Evolutionary conservation across 2,888 invertebrate species (phyloP).

Genomic region (Nyleta sp.): DNA sequence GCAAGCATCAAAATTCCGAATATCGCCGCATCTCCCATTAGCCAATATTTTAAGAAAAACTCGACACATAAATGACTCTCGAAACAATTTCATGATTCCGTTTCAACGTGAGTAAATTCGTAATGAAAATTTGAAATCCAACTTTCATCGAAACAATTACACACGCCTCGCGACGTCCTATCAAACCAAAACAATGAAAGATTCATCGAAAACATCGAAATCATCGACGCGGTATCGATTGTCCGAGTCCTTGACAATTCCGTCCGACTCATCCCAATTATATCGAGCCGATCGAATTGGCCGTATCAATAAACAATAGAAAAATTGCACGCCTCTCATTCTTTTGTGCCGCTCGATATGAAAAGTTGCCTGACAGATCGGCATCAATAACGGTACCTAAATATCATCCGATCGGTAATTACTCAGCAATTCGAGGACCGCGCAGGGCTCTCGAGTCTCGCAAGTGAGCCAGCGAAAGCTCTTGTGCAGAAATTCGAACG

Average conservation of each 20-base stretch:
- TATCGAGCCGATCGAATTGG: slow-evolving; percentile 16
- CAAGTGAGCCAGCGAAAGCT: slow-evolving; percentile 13
- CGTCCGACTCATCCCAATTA: slow-evolving; percentile 27
- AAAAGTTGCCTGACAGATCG: slow-evolving; percentile 47
- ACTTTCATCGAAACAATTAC: not conserved
- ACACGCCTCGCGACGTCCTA: not conserved
- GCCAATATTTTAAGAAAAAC: too few relatives aligned
- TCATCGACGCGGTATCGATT: slow-evolving; percentile 22
- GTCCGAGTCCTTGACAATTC: slow-evolving; percentile 27
- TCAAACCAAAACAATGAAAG: slow-evolving; percentile 1
- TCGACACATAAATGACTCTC: too few relatives aligned
- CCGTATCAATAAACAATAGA: slow-evolving; percentile 36
- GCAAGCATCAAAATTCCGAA: too few relatives aligned
- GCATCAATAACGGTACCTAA: slow-evolving; percentile 56
- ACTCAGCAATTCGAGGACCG: slow-evolving; percentile 55
- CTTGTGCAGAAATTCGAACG: slow-evolving; percentile 41
- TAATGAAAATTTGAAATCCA: not conserved
- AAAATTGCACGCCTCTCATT: slow-evolving; percentile 6
- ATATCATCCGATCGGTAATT: slow-evolving; percentile 59
- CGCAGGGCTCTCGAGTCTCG: slow-evolving; percentile 37
- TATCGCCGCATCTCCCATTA: too few relatives aligned
- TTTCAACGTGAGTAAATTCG: not conserved
- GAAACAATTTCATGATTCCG: too few relatives aligned
- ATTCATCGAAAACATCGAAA: slow-evolving; percentile 20
- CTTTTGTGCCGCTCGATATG: not conserved